These are phyloP conservation scores for Littorina saxatilis DNA, from an alignment of 1,140 invertebrate species.

Conservation along the genomic window DNA sequence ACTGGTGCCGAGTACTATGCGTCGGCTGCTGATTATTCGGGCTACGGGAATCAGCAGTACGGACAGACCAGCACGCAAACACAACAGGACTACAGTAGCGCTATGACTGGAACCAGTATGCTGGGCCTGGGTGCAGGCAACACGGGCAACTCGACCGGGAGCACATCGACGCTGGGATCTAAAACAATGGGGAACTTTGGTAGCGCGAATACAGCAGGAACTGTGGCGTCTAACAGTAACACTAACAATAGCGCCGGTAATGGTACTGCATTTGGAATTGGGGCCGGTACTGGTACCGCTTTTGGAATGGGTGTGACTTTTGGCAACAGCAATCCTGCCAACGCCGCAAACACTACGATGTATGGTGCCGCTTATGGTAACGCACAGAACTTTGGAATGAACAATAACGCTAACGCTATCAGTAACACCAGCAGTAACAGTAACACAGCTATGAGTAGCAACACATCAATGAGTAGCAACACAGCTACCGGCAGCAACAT, in stretches of 20 bases:
- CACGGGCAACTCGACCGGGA: neutral
- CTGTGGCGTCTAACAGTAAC: neutral
- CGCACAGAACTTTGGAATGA: neutral
- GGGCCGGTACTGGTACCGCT: neutral
- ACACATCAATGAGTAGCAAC: too few species aligned
- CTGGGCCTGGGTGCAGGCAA: neutral
- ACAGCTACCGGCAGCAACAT: neutral
- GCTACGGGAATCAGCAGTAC: too few species aligned
- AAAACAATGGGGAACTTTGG: neutral
- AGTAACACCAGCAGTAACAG: too few species aligned
- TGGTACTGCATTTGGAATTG: too few species aligned
- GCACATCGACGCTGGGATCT: neutral
- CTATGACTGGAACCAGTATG: neutral
- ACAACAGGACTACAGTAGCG: neutral
- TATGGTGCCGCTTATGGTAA: neutral
- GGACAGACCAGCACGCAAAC: too few species aligned
- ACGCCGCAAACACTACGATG: neutral
- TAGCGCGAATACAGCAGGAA: neutral
- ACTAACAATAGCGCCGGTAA: neutral
- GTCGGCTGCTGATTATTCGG: too few species aligned
- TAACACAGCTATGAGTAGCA: too few species aligned
- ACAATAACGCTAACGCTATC: neutral
- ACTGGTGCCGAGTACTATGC: too few species aligned
- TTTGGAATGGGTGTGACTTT: neutral
- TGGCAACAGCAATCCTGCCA: neutral